phyloP scores from a whole-genome alignment of 2,113 vertebrate genomes.

The Girardinichthys multiradiatus region DNA sequence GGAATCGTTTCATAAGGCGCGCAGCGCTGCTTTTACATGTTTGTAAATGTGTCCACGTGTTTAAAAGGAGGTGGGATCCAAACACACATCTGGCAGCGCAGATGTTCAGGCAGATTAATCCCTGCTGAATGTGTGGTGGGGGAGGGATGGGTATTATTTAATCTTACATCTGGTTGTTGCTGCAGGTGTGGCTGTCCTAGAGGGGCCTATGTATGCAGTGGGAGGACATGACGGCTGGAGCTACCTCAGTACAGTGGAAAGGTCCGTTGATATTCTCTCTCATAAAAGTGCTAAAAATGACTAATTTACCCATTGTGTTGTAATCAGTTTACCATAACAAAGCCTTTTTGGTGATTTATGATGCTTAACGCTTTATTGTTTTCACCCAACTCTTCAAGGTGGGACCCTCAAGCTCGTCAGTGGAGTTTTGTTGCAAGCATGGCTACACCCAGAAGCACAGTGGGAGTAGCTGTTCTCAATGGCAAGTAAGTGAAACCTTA shows the following conservation, averaged over 20 bases:
- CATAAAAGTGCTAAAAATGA: neutral
- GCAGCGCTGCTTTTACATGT: slow-evolving; percentile 26
- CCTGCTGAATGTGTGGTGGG: slow-evolving; percentile 34
- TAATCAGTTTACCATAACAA: neutral
- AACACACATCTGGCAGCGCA: slow-evolving; percentile 66
- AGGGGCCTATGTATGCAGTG: slow-evolving; percentile 97
- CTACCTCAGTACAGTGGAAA: slow-evolving; percentile 97
- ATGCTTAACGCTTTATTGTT: neutral
- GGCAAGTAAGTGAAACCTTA: slow-evolving; percentile 88
- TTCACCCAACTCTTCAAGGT: slow-evolving; percentile 61
- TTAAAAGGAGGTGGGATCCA: slow-evolving; percentile 19
- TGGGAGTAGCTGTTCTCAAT: slow-evolving; percentile 94
- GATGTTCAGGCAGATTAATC: slow-evolving; percentile 64
- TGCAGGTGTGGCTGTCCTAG: slow-evolving; percentile 92
- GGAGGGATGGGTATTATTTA: slow-evolving; percentile 13
- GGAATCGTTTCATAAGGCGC: slow-evolving; percentile 6
- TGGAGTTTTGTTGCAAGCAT: slow-evolving; percentile 99
- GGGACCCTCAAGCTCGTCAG: slow-evolving; percentile 98
- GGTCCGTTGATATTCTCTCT: slow-evolving; percentile 59
- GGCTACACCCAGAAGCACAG: slow-evolving; percentile 96
- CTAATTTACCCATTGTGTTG: neutral
- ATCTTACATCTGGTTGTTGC: slow-evolving; percentile 18
- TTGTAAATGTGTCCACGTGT: neutral
- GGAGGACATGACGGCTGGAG: slow-evolving; percentile 99
- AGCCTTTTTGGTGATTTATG: neutral